Evolutionary conservation across 1,140 invertebrate species (phyloP), one percentile per base, ranked within the genome.

Genomic region (Dysdera silvatica): DNA sequence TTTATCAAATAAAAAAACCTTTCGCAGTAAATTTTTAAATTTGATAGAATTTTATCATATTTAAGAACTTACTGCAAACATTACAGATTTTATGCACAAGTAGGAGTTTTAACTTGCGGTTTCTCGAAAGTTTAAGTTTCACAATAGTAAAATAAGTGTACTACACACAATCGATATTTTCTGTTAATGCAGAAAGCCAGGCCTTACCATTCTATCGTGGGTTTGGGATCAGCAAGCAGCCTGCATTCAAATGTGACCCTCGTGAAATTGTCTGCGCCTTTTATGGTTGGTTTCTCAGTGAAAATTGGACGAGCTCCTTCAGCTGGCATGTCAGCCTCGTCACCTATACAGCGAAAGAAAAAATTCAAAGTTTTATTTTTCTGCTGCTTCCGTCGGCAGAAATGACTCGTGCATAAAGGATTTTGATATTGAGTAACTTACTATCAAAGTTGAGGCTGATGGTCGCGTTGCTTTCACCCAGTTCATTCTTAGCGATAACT

Each of bases 391-490:
- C n/a, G n/a, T n/a, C n/a, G n/a, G n/a, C n/a, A 10, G 14, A 51
- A 3, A 12, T 28, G 1, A 29, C 10, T 8, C 3, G 7, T 26
- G 12, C 10, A 8, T 8, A 51, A 51, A 24, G 48, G 18, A 51
- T 6, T 47, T 16, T 8, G 14, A 16, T 16, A 62, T 71, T 56
- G 66, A 66, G 66, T 45, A 72, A 90, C 90, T 93, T 85, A 95
- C 92, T 94, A 83, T 97, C 93, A 81, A 95, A 95, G 80, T 95
- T 95, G 55, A 95, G 84, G 77, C 89, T 95, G 77, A 95, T 95
- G 35, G 91, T 92, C 35, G 92, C 92, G 77, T 95, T 95, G 74
- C 89, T 93, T 80, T 95, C 92, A 74, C 92, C 92, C 67, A 95
- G 84, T 77, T 95, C 91, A 80, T 95, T 95, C 78, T 95, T 95